These are phyloP conservation scores for Vombatus ursinus DNA, from an alignment of 2,113 vertebrate species.

Conservation along the genomic window DNA sequence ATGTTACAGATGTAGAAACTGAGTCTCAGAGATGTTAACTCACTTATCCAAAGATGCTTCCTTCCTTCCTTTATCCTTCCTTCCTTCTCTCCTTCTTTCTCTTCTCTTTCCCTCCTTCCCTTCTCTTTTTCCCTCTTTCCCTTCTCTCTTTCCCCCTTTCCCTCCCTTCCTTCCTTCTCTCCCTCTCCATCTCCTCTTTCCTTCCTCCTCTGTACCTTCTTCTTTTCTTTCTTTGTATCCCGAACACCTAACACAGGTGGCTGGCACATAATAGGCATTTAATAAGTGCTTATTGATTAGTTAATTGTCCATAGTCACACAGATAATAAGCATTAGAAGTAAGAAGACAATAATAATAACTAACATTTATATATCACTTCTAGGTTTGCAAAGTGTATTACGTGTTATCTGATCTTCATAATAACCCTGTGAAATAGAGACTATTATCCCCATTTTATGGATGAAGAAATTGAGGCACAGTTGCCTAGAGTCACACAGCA, in stretches of 20 bases:
- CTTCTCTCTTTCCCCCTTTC: not conserved
- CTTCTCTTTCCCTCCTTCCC: fast-evolving
- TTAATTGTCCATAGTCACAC: not conserved
- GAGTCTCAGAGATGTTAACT: not conserved
- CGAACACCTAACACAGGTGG: too few relatives aligned
- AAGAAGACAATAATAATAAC: not conserved
- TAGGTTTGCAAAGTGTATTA: not conserved
- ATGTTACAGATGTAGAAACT: not conserved
- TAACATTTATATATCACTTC: not conserved
- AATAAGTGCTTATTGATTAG: not conserved
- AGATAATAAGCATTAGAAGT: not conserved
- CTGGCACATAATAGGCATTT: not conserved
- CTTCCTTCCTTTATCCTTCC: too few relatives aligned
- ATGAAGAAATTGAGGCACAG: not conserved
- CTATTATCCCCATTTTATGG: not conserved
- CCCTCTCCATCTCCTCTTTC: fast-evolving
- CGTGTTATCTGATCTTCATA: not conserved
- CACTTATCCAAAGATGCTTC: not conserved
- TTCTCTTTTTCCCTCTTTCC: too few relatives aligned
- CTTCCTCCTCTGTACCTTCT: too few relatives aligned
- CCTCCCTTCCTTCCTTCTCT: too few relatives aligned
- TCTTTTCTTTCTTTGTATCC: not conserved
- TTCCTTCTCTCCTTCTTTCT: too few relatives aligned
- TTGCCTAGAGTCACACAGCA: not conserved
- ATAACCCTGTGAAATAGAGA: not conserved